Conservation (phyloP, 2,113 vertebrate species). For the Microcebus tavaratra region DNA sequence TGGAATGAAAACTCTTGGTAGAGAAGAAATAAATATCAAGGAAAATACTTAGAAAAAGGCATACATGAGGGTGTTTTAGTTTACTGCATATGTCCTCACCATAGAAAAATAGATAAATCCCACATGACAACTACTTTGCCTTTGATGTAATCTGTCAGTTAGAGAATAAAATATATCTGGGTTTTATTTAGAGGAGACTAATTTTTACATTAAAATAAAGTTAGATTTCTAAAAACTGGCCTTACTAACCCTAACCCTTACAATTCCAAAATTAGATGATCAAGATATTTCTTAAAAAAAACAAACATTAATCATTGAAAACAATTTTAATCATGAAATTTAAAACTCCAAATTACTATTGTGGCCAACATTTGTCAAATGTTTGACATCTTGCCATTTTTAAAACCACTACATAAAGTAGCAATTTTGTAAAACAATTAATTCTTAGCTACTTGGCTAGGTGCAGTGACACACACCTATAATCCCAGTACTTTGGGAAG, state of each 20-base stretch:
- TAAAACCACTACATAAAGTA: neutral
- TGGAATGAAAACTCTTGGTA: neutral
- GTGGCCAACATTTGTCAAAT: neutral
- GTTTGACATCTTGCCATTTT: neutral
- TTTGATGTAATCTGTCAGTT: neutral
- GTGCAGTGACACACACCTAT: too few relatives aligned
- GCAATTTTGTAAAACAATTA: neutral
- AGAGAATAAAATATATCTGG: neutral
- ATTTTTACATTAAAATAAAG: slow-evolving; percentile 33
- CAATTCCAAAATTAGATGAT: neutral
- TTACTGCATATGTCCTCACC: neutral
- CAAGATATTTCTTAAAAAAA: slow-evolving; percentile 17
- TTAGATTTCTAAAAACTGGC: neutral
- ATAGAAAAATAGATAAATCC: neutral
- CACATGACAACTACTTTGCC: neutral
- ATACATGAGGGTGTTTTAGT: neutral
- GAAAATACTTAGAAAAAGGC: neutral
- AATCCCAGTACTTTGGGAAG: too few relatives aligned
- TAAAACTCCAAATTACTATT: neutral
- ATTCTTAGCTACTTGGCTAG: neutral
- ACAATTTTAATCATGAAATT: neutral
- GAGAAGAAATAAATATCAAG: neutral
- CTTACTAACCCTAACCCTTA: neutral
- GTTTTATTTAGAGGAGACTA: neutral
- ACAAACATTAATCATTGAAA: neutral